These are phyloP conservation scores for Drosophila sordidapex DNA, from an alignment of 2,888 invertebrate species.

Conservation along the genomic window DNA sequence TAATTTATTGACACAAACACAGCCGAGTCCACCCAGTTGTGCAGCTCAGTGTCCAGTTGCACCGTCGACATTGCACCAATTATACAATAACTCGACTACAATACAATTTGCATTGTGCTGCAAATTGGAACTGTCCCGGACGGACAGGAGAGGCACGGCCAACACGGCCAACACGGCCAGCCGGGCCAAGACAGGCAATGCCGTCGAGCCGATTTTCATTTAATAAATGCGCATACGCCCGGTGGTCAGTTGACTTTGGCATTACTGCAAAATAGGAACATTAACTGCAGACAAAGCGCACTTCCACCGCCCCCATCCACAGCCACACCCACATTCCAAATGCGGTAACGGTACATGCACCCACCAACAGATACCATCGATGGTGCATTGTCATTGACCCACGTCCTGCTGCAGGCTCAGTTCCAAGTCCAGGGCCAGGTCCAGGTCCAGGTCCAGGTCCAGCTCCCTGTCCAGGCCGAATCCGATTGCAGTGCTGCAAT, in stretches of 20 bases:
- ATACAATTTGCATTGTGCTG: constrained; percentile 77
- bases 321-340: constrained; percentile 10
- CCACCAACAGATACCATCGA: constrained; percentile 38
- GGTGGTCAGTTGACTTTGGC: constrained; percentile 38
- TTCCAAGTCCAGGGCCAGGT: background rate
- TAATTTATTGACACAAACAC: constrained; percentile 78
- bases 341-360: constrained; percentile 43
- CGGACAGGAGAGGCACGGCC: constrained; percentile 10
- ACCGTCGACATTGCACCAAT: constrained; percentile 69
- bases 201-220: constrained; percentile 59
- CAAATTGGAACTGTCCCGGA: constrained; percentile 69
- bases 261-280: constrained; percentile 56
- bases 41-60: constrained; percentile 13
- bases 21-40: constrained; percentile 7
- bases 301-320: background rate
- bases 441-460: background rate
- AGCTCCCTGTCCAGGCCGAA: background rate
- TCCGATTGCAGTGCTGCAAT: constrained; percentile 54
- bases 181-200: constrained; percentile 50
- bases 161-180: background rate
- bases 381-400: constrained; percentile 44
- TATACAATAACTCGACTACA: constrained; percentile 79
- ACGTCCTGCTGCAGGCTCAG: constrained; percentile 2
- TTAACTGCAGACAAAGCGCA: constrained; percentile 64
- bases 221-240: constrained; percentile 76